A percentile compares a stretch with the other conserved stretches of the same genome.
phyloP scores from a whole-genome alignment of 2,888 invertebrate genomes.

The Carterocephalus palaemon region DNA sequence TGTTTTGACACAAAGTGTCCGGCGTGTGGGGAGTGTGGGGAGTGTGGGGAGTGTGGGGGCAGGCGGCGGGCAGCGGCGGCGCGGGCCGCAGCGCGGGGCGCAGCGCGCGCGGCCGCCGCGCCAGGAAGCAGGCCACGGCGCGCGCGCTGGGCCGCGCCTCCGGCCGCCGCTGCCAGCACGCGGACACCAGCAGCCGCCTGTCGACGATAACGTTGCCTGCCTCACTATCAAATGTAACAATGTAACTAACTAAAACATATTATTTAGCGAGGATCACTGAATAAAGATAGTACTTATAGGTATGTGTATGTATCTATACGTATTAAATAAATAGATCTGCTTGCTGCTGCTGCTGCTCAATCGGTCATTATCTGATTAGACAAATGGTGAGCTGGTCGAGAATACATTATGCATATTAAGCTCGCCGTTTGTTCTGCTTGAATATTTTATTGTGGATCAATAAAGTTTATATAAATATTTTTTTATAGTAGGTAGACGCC shows the following conservation, averaged over 20 bases:
- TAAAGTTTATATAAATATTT: not conserved
- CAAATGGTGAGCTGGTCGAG: no score
- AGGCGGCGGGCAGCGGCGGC: slow-evolving; percentile 16
- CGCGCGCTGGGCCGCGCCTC: slow-evolving; percentile 84
- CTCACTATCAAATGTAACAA: not conserved
- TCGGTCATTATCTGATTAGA: not conserved
- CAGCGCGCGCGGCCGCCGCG: slow-evolving; percentile 80
- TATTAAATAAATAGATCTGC: not conserved
- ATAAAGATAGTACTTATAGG: no score
- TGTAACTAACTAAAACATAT: not conserved
- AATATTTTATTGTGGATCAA: not conserved
- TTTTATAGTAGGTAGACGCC: not conserved
- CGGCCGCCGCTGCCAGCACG: slow-evolving; percentile 87
- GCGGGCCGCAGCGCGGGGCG: slow-evolving; percentile 38
- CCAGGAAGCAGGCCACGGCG: slow-evolving; percentile 84
- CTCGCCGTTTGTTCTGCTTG: not conserved
- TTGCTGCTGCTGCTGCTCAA: not conserved
- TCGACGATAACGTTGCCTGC: not conserved
- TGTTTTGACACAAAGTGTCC: no score
- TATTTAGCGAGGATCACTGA: not conserved
- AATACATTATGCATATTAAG: no score
- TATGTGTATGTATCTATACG: not conserved
- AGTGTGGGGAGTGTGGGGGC: not conserved
- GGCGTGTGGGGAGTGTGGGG: no score
- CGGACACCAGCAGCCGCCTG: slow-evolving; percentile 80